A percentile compares a stretch with the other conserved stretches of the same genome.
Evolutionary conservation across 1,140 invertebrate genomes (phyloP).

Genomic region (Ips typographus): DNA sequence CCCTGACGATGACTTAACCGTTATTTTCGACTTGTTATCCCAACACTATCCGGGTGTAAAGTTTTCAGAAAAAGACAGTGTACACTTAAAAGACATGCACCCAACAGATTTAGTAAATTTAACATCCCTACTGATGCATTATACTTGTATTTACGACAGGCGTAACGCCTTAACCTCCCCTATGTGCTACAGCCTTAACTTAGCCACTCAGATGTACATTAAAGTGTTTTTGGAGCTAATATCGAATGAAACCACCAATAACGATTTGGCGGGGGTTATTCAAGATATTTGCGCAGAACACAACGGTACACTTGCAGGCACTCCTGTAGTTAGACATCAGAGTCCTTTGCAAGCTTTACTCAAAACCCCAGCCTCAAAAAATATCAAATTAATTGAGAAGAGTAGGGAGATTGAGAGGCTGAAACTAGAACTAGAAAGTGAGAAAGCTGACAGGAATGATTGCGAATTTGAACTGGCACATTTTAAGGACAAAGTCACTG

Average conservation of each 20-base stretch:
- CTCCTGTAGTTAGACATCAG: conserved; percentile 12
- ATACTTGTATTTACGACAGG: conserved; percentile 45
- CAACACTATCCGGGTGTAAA: conserved; percentile 43
- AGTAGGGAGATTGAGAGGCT: conserved; percentile 43
- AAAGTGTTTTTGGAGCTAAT: conserved; percentile 45
- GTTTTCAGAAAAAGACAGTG: conserved; percentile 36
- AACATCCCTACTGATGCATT: conserved; percentile 48
- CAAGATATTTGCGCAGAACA: conserved; percentile 14
- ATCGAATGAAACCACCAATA: conserved; percentile 39
- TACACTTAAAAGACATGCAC: conserved; percentile 40
- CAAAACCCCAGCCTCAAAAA: conserved; percentile 42
- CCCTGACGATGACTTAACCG: conserved; percentile 37
- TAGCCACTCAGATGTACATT: conserved; percentile 43
- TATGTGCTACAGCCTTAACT: conserved; percentile 42
- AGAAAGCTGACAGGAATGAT: conserved; percentile 46
- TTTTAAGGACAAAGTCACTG: conserved; percentile 42
- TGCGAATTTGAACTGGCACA: conserved; percentile 42
- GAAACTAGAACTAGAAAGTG: conserved; percentile 41
- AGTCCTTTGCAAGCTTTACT: conserved; percentile 47
- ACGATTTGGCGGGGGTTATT: conserved; percentile 30
- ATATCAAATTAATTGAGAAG: conserved; percentile 37
- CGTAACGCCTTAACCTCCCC: conserved; percentile 43
- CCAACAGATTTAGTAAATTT: conserved; percentile 38
- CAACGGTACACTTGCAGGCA: conserved; percentile 10
- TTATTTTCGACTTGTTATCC: conserved; percentile 40